Conservation (phyloP, 64 coral and sea anemone species). For the Anthopleura sola region DNA sequence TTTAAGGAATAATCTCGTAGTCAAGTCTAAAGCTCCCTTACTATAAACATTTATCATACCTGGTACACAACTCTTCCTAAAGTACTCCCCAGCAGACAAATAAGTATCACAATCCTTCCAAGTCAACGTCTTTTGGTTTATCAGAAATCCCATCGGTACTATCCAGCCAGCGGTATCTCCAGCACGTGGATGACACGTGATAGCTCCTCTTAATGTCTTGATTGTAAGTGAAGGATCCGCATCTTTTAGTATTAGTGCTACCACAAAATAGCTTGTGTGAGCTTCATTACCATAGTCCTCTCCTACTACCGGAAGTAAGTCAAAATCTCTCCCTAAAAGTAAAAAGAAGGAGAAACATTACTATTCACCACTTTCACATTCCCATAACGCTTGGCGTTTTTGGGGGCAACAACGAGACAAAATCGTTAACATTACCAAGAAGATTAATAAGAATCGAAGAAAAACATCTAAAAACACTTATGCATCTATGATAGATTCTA, state of each 20-base stretch:
- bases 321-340: constrained; percentile 20
- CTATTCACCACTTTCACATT: too few relatives aligned
- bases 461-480: too few relatives aligned
- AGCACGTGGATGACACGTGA: constrained; percentile 43
- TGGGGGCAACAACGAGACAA: too few relatives aligned
- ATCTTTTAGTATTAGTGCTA: constrained; percentile 27
- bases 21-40: too few relatives aligned
- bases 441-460: too few relatives aligned
- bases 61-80: constrained; percentile 54
- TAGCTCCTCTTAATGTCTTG: constrained; percentile 7
- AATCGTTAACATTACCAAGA: too few relatives aligned
- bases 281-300: constrained; percentile 33
- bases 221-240: constrained; percentile 15
- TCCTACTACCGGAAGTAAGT: constrained; percentile 40
- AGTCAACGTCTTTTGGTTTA: neutral
- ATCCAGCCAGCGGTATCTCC: constrained; percentile 39
- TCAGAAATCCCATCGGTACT: constrained; percentile 32
- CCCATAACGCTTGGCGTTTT: too few relatives aligned
- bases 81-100: constrained; percentile 29
- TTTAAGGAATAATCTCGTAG: too few relatives aligned
- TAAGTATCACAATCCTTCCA: constrained; percentile 34
- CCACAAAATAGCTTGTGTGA: constrained; percentile 25
- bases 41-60: too few relatives aligned
- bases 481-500: too few relatives aligned
- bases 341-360: neutral